phyloP scores from a whole-genome alignment of 92 coral and sea anemone genomes.

The Ricordea florida region DNA sequence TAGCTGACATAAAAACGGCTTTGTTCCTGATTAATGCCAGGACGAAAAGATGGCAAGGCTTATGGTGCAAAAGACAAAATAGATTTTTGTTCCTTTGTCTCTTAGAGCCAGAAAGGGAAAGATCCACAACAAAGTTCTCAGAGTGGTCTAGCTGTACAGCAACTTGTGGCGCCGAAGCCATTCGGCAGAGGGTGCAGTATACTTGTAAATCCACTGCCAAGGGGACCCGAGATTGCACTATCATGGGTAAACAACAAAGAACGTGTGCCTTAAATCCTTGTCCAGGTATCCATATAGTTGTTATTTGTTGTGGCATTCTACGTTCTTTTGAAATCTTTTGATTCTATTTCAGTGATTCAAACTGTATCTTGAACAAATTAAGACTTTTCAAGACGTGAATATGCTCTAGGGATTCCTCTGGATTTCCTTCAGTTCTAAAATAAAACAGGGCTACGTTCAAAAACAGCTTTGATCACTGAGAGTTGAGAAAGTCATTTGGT shows the following conservation, averaged over 20 bases:
- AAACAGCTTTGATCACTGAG: too few species aligned
- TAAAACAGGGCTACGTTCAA: too few species aligned
- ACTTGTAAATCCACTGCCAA: neutral
- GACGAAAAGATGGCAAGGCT: too few species aligned
- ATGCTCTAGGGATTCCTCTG: too few species aligned
- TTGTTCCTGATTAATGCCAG: too few species aligned
- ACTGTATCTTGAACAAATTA: too few species aligned
- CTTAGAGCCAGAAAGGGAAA: conserved; percentile 9
- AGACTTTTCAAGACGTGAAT: too few species aligned
- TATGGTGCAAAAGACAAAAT: too few species aligned
- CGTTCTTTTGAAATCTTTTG: neutral
- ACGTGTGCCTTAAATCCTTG: conserved; percentile 43
- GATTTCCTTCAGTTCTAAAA: too few species aligned
- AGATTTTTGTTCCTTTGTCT: too few species aligned
- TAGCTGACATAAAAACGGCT: too few species aligned
- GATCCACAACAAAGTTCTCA: conserved; percentile 64
- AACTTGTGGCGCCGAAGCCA: conserved; percentile 72
- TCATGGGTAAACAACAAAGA: conserved; percentile 26
- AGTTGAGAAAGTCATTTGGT: too few species aligned
- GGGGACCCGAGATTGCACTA: neutral
- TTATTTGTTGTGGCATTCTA: neutral
- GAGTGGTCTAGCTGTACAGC: conserved; percentile 79
- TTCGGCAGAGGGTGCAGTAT: neutral
- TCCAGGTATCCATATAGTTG: conserved; percentile 29
- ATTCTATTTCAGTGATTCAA: neutral